Base-by-base conservation (phyloP, 92 coral and sea anemone species). In the Diadumene lineata region DNA sequence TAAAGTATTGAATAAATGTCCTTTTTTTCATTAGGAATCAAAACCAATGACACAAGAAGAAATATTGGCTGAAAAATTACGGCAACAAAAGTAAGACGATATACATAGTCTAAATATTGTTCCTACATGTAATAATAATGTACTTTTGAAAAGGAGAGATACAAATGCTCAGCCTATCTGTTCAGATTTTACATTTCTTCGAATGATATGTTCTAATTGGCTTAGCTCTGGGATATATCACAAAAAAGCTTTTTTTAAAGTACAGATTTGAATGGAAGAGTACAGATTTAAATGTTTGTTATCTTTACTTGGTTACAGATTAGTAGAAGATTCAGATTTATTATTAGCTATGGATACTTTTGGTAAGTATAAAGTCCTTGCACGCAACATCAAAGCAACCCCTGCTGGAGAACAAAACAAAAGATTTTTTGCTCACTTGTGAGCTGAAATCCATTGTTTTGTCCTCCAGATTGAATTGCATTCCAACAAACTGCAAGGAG, bases 301-400 rank as follows among this genome's bases (percentile, higher is more conserved):
- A 4, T 38, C 48, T 4, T 38, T 38, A 4, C n/a, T 38, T 38
- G 1, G 22, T 70, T 87, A 18, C 48, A 94, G 98, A 84, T 75
- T 94, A 66, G 89, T 86, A 68, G 97, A 94, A 72, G 98, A 94
- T 64, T 87, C 98, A 31, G 98, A 94, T 77, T 83, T 94, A 31
- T 82, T 92, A 79, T 69, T 94, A 71, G 88, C 98, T 65, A 84
- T 89, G 76, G 97, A 94, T 63, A 85, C 97, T 66, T 94, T 94
- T 92, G 98, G 98, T 94, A 78, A 65, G 92, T 82, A 24, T 13
- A 4, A 7, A n/a, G n/a, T n/a, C n/a, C n/a, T n/a, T n/a, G 60
- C 6, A 53, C 19, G 24, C 3, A 3, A 21, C 24, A 53, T 21
- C n/a, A 53, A 53, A 3, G 19, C 60, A 15, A 53, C n/a, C 10